Evolutionary conservation across 2,888 invertebrate species (phyloP), one percentile per base, ranked within the genome.

Genomic region (Chaitophorus viminalis): DNA sequence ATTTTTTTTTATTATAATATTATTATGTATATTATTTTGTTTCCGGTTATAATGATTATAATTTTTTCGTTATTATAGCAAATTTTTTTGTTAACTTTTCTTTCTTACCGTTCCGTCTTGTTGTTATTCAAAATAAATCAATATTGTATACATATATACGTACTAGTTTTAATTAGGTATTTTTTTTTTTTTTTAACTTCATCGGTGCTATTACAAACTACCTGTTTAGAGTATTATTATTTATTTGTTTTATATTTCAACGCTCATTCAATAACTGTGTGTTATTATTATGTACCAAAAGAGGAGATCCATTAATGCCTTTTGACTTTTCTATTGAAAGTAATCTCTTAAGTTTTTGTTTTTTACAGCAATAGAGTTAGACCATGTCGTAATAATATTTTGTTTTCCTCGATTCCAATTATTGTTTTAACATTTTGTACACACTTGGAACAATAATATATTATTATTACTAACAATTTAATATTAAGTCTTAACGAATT

Each of bases 161-260:
- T 77, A 31, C 3, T 77, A 77, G 21, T 21, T 77, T 54, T 21
- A 77, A 54, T 77, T 77, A 54, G 1, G 33, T 31, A 68, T 68
- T 46, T 46, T 46, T 11, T 46, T 68, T 68, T 9, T 39, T 77
- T 54, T 76, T 21, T 39, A n/a, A 36, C 14, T 46, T 52, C 18
- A 31, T 77, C 17, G 77, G 77, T 77, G 77, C 77, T 77, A 77
- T 77, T 54, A 77, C 25, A 0, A 39, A n/a, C 70, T 31, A 70
- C 3, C 4, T 31, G 29, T 31, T 46, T n/a, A 75, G n/a, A n/a
- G 8, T 46, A 46, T 75, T 75, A n/a, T 17, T 46, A 33, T 74
- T 39, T 74, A 21, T 36, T 14, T 29, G n/a, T 70, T n/a, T n/a
- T n/a, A 14, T 70, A 17, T 70, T 29, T 70, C 14, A n/a, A n/a